A percentile compares a stretch with the other conserved stretches of the same genome.
These are phyloP conservation scores for Microhierax caerulescens DNA, from an alignment of 2,797 vertebrate species.

Conservation along the genomic window DNA sequence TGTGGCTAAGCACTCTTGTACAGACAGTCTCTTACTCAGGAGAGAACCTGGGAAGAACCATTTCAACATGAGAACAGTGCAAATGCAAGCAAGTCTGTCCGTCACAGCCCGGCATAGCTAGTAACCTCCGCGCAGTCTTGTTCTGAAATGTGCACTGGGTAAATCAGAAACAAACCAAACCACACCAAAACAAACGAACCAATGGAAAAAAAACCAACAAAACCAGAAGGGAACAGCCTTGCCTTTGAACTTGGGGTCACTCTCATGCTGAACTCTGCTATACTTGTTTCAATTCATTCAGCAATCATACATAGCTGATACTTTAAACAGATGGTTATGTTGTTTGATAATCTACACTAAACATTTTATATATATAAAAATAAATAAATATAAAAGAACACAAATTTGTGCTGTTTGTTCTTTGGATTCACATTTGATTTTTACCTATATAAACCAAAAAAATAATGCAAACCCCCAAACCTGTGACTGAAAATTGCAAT, in stretches of 20 bases:
- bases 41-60: neutral
- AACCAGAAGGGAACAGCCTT: neutral
- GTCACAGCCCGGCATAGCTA: neutral
- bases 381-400: neutral
- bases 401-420: neutral
- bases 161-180: neutral
- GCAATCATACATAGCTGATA: neutral
- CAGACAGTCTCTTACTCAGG: fast-evolving
- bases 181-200: neutral
- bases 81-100: neutral
- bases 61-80: neutral
- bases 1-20: fast-evolving
- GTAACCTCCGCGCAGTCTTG: fast-evolving
- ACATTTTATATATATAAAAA: neutral
- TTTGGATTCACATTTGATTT: neutral
- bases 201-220: too few species aligned
- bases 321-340: too few species aligned
- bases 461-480: too few species aligned
- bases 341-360: too few species aligned
- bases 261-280: neutral
- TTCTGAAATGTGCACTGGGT: neutral
- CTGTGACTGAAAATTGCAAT: neutral
- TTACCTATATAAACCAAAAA: neutral
- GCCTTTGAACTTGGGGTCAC: neutral
- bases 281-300: neutral